Evolutionary conservation across 2,113 vertebrate species (phyloP), one percentile per base, ranked within the genome.

Genomic region (Rallus limicola): DNA sequence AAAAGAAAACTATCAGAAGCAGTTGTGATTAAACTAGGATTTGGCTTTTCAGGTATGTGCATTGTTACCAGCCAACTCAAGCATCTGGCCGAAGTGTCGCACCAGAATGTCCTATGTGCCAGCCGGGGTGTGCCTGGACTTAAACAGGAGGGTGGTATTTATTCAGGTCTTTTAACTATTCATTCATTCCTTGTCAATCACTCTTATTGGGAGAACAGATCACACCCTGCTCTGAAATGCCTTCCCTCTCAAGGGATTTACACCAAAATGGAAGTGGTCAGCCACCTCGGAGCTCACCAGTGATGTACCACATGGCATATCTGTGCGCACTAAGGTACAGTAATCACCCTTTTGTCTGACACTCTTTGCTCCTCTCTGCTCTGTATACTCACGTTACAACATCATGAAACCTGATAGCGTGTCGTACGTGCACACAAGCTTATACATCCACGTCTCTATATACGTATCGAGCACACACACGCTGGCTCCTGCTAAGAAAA

Each of bases 101-200:
- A 91, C 93, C 97, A 90, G 87, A 95, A 93, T 89, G 68, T 81
- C 20, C 16, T 65, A 79, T 74, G 38, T 83, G 85, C 63, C 40
- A 91, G 92, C 36, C 10, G 1, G 82, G 60, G 67, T 95, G 90
- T 91, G 80, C 64, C 71, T 88, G 78, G 83, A 92, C 75, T 95
- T 96, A 93, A 75, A 94, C 60, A 80, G 70, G 50, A 94, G 88
- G 62, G 75, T 78, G 75, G 46, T 88, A 97, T 97, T 97, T 95
- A 97, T 96, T 93, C 90, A 86, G 56, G 75, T 95, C 88, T 94
- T 96, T 88, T 69, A 81, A 87, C 69, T 92, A 94, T 96, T 96
- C 94, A 93, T 97, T 96, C 89, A 96, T 93, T 97, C 88, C 83
- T 40, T 77, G 91, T 94, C 97, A 96, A 89, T 96, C 94, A 96